A percentile compares a stretch with the other conserved stretches of the same genome.
phyloP scores from a whole-genome alignment of 2,113 vertebrate genomes.

The Nothocercus julius region DNA sequence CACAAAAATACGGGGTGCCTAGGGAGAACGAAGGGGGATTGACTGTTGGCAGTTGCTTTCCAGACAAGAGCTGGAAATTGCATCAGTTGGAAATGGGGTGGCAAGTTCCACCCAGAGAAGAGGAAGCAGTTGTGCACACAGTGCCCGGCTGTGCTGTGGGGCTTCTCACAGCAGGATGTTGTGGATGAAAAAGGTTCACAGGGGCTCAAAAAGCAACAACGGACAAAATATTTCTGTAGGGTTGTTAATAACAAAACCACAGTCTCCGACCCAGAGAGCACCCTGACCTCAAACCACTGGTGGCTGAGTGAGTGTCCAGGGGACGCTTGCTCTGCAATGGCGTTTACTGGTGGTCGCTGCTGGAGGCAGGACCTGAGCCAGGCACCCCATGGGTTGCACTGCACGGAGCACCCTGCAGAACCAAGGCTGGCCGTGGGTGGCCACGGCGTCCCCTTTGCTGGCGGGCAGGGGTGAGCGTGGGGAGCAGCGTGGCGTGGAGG shows the following conservation, averaged over 20 bases:
- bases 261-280: background rate
- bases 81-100: background rate
- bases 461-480: fast-evolving
- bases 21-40: background rate
- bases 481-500: background rate
- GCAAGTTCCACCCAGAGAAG: background rate
- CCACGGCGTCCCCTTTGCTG: background rate
- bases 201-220: background rate
- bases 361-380: background rate
- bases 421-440: background rate
- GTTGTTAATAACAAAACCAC: background rate
- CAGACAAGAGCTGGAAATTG: background rate
- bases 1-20: too few species aligned
- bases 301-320: background rate
- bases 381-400: background rate
- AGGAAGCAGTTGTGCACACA: background rate
- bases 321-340: background rate
- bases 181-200: background rate
- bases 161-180: background rate
- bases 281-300: background rate
- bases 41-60: background rate
- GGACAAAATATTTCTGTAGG: background rate
- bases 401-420: background rate
- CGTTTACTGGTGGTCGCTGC: background rate
- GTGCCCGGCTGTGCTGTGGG: background rate